Evolutionary conservation across 35 echinoderm and acorn worm species (phyloP).

Genomic region (Ophioderma brevispina): DNA sequence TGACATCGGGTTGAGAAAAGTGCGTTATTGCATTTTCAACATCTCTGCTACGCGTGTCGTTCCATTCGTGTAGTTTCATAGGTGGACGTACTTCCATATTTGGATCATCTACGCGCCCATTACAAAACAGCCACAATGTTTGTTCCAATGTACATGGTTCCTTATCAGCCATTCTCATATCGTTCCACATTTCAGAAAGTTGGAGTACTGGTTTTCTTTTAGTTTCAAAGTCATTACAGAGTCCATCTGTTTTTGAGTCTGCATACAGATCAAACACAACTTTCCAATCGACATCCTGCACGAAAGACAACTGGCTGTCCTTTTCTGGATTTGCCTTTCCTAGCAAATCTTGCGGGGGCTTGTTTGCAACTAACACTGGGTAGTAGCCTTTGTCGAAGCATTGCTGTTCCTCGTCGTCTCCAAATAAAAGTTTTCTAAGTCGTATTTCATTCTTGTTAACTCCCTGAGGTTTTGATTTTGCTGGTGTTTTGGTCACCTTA

Average conservation of each 20-base stretch:
- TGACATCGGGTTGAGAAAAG: constrained; percentile 42
- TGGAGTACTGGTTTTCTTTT: neutral
- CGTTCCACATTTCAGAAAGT: neutral
- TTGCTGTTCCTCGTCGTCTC: neutral
- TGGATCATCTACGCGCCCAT: constrained; percentile 42
- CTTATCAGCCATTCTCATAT: neutral
- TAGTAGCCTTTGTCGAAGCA: neutral
- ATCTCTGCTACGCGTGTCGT: constrained; percentile 33
- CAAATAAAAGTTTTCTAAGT: neutral
- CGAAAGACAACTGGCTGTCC: constrained; percentile 18
- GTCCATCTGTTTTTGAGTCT: constrained; percentile 4
- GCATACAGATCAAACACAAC: constrained; percentile 53
- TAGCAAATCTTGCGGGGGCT: neutral
- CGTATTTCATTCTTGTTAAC: no score
- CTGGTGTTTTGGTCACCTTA: no score
- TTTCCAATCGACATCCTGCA: constrained; percentile 29
- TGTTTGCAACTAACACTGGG: constrained; percentile 20
- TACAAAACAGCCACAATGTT: constrained; percentile 43
- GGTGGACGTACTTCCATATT: neutral
- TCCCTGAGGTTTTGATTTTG: no score
- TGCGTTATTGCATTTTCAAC: constrained; percentile 41
- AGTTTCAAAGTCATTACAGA: constrained; percentile 13
- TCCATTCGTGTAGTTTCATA: constrained; percentile 28
- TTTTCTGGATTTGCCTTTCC: neutral
- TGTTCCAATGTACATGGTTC: constrained; percentile 11